Base-by-base conservation (phyloP, 2,113 vertebrate species). In the Megaleporinus macrocephalus region DNA sequence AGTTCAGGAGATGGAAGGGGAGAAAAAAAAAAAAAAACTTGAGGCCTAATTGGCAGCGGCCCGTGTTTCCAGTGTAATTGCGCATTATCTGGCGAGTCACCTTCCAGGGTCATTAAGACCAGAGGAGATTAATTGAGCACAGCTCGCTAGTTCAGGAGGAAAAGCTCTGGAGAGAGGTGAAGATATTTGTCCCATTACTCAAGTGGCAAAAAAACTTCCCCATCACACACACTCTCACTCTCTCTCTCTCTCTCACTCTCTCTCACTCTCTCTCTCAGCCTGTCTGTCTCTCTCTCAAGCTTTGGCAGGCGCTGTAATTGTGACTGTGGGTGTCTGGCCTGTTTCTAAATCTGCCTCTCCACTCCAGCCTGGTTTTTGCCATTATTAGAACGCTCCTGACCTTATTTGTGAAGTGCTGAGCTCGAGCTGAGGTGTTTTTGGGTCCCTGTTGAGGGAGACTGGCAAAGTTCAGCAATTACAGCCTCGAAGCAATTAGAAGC, bases 41-140 rank as follows among this genome's bases (percentile, higher is more conserved):
- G 86, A 89, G 91, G 90, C 92, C 90, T 92, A 93, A 93, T 93
- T 94, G 92, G 91, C 89, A 89, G 91, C 91, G 91, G 91, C 91
- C 57, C 88, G 88, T 91, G 92, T 92, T 93, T 92, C 90, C 88
- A 88, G 89, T 91, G 90, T 93, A 93, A 93, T 93, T 93, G 93
- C 90, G 90, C 92, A 80, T 94, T 94, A 94, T 94, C 92, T 91
- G 83, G 87, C 57, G 86, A 94, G 92, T 94, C 93, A 93, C 93
- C 92, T 94, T 94, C 90, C 90, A 92, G 93, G 93, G 93, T 94
- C 93, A 93, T 93, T 93, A 92, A 88, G 89, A 90, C 87, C 81
- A 86, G 88, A 87, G 69, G 80, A 91, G 93, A 94, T 94, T 93
- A 94, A 94, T 93, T 93, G 93, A 91, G 91, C 92, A 88, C 86